A percentile compares a stretch with the other conserved stretches of the same genome.
Evolutionary conservation across 2,113 vertebrate species (phyloP).

Genomic region (Neogobius melanostomus): DNA sequence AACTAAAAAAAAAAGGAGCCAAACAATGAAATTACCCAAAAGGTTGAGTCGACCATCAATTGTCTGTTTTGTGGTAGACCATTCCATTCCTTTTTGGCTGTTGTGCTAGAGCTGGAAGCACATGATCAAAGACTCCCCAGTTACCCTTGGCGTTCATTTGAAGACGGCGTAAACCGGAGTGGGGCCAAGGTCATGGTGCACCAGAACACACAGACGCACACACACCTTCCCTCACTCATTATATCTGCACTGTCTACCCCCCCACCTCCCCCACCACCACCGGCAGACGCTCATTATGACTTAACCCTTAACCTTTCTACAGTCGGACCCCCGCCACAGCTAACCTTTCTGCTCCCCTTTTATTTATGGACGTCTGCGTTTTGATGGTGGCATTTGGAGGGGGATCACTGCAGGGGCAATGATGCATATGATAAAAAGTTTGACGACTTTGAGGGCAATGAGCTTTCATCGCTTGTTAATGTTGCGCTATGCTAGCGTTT

Average conservation of each 20-base stretch:
- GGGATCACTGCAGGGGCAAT: constrained; percentile 36
- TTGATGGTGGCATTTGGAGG: constrained; percentile 51
- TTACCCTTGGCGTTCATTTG: constrained; percentile 7
- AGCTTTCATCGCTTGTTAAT: constrained; percentile 50
- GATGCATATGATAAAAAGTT: constrained; percentile 58
- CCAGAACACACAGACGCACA: neutral
- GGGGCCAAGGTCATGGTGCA: constrained; percentile 19
- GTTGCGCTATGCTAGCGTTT: constrained; percentile 53
- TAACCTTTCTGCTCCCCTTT: constrained; percentile 51
- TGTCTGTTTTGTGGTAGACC: too few relatives aligned
- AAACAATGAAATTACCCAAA: too few relatives aligned
- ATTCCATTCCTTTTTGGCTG: too few relatives aligned
- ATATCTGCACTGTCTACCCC: constrained; percentile 7
- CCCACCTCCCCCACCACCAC: constrained; percentile 11
- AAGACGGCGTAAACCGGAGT: constrained; percentile 45
- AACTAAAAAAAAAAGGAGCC: too few relatives aligned
- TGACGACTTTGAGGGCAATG: constrained; percentile 37
- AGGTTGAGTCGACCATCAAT: too few relatives aligned
- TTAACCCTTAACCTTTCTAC: constrained; percentile 30
- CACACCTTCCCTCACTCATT: neutral
- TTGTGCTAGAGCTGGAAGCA: constrained; percentile 19
- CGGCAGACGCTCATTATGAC: constrained; percentile 50
- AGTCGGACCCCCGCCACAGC: constrained; percentile 43
- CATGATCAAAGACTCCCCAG: constrained; percentile 21
- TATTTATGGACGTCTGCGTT: constrained; percentile 30